phyloP scores from a whole-genome alignment of 2,797 vertebrate species.

The Clarias pachynema region DNA sequence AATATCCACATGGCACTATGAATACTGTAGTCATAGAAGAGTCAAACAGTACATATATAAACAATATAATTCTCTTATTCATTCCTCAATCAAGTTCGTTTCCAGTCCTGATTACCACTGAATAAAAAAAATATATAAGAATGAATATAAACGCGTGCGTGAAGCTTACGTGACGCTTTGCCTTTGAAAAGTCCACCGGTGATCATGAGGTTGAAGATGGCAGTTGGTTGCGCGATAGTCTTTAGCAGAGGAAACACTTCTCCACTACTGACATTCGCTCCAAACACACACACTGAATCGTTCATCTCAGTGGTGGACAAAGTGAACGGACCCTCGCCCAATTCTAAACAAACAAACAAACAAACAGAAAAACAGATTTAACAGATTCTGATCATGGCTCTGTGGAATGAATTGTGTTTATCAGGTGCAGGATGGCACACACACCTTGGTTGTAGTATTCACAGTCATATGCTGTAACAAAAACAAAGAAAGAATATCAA shows the following conservation, averaged over 20 bases:
- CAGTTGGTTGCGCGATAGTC: conserved; percentile 69
- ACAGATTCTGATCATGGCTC: not conserved
- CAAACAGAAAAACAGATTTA: not conserved
- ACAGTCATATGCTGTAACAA: conserved; percentile 82
- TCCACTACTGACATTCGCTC: conserved; percentile 86
- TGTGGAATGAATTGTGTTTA: not conserved
- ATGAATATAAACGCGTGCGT: not conserved
- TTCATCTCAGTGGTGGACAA: conserved; percentile 83
- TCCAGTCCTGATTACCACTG: not conserved
- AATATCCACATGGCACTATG: too few relatives aligned
- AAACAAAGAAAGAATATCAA: conserved; percentile 26
- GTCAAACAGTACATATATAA: not conserved
- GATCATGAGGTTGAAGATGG: conserved; percentile 95
- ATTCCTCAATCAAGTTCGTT: not conserved
- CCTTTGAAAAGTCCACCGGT: conserved; percentile 90
- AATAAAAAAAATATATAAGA: not conserved
- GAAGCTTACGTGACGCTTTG: conserved; percentile 88
- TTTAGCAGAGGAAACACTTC: conserved; percentile 85
- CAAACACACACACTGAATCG: conserved; percentile 87
- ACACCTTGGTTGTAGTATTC: conserved; percentile 98
- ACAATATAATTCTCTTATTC: not conserved
- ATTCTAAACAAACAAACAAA: conserved; percentile 69
- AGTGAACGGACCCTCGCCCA: conserved; percentile 92
- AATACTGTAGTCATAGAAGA: not conserved
- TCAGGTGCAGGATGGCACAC: conserved; percentile 60